Percentiles rank a stretch among this genome's conserved stretches.
Conservation (phyloP, 2,797 vertebrate genomes). For the Sparidentex hasta region DNA sequence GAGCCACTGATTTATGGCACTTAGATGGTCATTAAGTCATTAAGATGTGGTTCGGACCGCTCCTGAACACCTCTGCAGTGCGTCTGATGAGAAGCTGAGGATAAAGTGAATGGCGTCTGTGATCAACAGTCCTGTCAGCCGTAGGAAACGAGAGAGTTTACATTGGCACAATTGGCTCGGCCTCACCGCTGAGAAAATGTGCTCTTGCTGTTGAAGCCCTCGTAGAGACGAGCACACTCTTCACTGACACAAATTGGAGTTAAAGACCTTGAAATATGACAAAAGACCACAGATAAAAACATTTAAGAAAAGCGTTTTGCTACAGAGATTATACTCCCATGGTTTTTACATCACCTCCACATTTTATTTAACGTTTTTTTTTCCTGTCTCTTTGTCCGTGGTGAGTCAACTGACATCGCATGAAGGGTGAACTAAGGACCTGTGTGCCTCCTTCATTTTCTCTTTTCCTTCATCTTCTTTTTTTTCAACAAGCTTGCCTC, state of each 20-base stretch:
- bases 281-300: constrained; percentile 53
- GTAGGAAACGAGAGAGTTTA: constrained; percentile 26
- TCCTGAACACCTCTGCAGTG: constrained; percentile 4
- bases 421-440: constrained; percentile 24
- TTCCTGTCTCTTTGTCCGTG: neutral
- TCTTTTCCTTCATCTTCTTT: neutral
- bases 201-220: constrained; percentile 1
- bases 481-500: constrained; percentile 23
- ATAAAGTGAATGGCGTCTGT: constrained; percentile 19
- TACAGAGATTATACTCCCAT: constrained; percentile 20
- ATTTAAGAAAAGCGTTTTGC: constrained; percentile 23
- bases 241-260: constrained; percentile 51
- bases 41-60: neutral
- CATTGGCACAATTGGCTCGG: constrained; percentile 42
- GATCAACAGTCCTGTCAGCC: constrained; percentile 42
- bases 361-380: constrained; percentile 12
- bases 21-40: too few species aligned
- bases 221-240: constrained; percentile 29
- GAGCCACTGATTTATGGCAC: neutral
- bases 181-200: constrained; percentile 20
- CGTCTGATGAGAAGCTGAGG: constrained; percentile 33
- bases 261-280: constrained; percentile 57
- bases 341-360: constrained; percentile 16
- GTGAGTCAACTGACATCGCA: constrained; percentile 30
- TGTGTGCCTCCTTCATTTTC: neutral